Base-by-base conservation (phyloP, 2,888 invertebrate genomes). In the Sminthurinus aureus region DNA sequence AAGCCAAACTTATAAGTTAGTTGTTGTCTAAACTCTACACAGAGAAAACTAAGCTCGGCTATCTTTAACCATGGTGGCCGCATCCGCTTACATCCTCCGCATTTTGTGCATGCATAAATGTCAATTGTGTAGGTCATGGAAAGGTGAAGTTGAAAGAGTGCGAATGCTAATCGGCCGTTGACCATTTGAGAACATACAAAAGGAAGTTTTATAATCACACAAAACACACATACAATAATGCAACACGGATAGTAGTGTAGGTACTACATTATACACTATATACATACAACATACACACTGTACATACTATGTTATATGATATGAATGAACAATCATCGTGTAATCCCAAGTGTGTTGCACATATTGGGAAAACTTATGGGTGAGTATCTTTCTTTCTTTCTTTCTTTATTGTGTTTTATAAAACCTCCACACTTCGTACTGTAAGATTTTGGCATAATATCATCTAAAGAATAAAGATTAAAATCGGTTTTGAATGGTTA, bases 71-170 rank as follows among this genome's bases (percentile, higher is more conserved):
- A 12, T 74, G 64, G 81, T 81, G 81, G 81, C 75, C 81, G 38
- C 73, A 81, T 74, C 74, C 81, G 81, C 81, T 75, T n/a, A 50
- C 81, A 81, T 81, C 81, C 81, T 81, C 75, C 81, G 81, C 81
- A 81, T 38, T 81, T 58, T 81, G 38, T 81, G 64, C 74, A 58
- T 64, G 74, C 50, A 81, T 81, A 58, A 24, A 75, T 81, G 74
- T 81, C 81, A 74, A 75, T 74, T 81, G 81, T 81, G 74, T 74
- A 80, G 80, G 80, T 80, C 80, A 80, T 80, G 80, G 24, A 73
- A 81, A 81, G 81, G 81, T 81, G 81, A 81, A 74, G 66, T 58
- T 38, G 38, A 38, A 38, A 81, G 74, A 81, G 74, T 74, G 74
- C 73, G 26, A 74, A 75, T 81, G 64, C 58, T 81, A 81, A 81